Conservation (phyloP, 2,888 invertebrate genomes). For the Philereme vetulata region DNA sequence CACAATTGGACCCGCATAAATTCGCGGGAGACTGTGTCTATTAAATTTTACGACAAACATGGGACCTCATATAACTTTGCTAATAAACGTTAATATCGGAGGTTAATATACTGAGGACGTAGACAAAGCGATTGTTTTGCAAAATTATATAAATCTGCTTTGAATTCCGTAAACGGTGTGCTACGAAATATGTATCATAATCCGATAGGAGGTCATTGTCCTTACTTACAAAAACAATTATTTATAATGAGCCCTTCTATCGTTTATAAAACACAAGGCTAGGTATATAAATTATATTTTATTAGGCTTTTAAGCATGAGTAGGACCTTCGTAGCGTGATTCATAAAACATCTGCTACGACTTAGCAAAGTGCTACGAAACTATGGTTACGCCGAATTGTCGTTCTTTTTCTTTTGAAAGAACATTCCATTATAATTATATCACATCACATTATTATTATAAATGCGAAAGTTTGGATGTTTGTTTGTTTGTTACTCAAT, state of each 20-base stretch:
- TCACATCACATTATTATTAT: no score
- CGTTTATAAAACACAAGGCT: not conserved
- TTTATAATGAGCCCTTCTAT: conserved; percentile 20
- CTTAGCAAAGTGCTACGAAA: conserved; percentile 7
- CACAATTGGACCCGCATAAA: conserved; percentile 68
- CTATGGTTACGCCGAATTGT: not conserved
- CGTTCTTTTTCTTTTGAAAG: no score
- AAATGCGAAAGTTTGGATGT: no score
- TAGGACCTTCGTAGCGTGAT: conserved; percentile 3
- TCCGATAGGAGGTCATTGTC: no score
- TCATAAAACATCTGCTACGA: conserved; percentile 6
- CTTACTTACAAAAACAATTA: no score
- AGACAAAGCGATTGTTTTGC: conserved; percentile 43
- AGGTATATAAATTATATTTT: not conserved
- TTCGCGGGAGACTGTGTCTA: conserved; percentile 69
- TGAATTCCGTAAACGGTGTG: conserved; percentile 26
- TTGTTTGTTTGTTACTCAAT: no score
- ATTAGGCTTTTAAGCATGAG: not conserved
- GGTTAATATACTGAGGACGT: conserved; percentile 47
- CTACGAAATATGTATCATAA: no score
- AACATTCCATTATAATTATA: no score
- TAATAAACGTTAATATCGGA: conserved; percentile 75
- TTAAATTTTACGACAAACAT: conserved; percentile 79
- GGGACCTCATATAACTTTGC: conserved; percentile 77
- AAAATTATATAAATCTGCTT: conserved; percentile 44